Base-by-base conservation (phyloP, 2,797 vertebrate species). In the Falco rusticolus region DNA sequence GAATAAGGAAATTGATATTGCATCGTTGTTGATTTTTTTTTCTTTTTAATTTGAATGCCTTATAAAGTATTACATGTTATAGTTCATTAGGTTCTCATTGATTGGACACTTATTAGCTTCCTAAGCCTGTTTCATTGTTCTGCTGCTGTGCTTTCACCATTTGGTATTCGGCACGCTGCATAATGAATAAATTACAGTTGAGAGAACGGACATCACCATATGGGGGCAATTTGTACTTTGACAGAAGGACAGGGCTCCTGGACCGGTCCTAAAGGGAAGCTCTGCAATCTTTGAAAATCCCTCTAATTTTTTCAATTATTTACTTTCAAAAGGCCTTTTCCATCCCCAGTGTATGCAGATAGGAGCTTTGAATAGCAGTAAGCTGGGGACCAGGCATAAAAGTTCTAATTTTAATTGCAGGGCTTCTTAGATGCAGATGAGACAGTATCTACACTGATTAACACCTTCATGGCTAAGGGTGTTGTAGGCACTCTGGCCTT, bases 291-390 rank as follows among this genome's bases (percentile, higher is more conserved):
- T 96, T 14, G 51, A 97, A 97, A 94, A 96, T 93, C 96, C 91
- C 88, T 95, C 87, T 97, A 95, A 84, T 97, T 98, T 98, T 97
- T 96, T 87, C 87, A 97, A 84, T 97, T 97, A 97, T 97, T 97
- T 97, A 95, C 90, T 97, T 97, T 97, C 90, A 94, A 96, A 97
- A 96, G 92, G 65, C 87, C 43, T 95, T 95, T 97, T 96, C 77
- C 94, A 89, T 96, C 90, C 85, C 83, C 70, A 89, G 82, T 93
- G 74, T 93, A 93, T 87, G 89, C 69, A 93, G 93, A 95, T 84
- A 94, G 89, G 57, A 87, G 65, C 77, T 95, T 82, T 97, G 89
- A 97, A 96, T 91, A 93, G 87, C 83, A 76, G 74, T 75, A 94
- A 94, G 89, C 94, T 96, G 89, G 74, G 84, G 70, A 97, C 79